Base-by-base conservation (phyloP, 2,113 vertebrate genomes). In the Hipposideros armiger region DNA sequence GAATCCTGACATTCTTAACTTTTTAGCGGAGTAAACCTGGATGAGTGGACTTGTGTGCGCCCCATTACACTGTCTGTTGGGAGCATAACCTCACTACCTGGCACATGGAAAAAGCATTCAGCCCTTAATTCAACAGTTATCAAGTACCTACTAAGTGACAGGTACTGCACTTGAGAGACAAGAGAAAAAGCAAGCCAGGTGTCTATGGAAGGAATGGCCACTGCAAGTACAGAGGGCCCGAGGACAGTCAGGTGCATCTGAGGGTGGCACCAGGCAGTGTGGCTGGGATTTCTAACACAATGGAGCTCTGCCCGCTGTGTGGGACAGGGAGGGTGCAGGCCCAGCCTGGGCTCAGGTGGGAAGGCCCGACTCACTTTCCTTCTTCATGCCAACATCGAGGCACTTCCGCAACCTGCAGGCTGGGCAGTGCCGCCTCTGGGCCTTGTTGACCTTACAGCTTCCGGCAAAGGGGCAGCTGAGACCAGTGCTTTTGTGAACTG, bases 331-430 rank as follows among this genome's bases (percentile, higher is more conserved):
- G 47, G 47, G 47, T 11, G 13, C 47, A 50, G 47, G 47, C 47
- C 47, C 47, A 13, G 47, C 13, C 47, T 50, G 11, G 47, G 13
- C 47, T 50, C 47, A 24, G 0, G 56, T 6, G 11, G 47, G 17
- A 26, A 42, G 1, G 40, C 54, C 54, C 60, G 45, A 97, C 98
- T 98, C 97, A 98, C 98, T 98, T 97, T 98, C 98, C 88, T 97
- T 98, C 90, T 96, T 93, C 98, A 98, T 98, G 90, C 98, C 98
- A 30, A 72, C 95, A 0, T 88, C 77, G 0, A 98, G 95, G 94
- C 98, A 98, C 94, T 98, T 98, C 96, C 94, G 97, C 42, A 98
- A 81, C 82, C 98, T 97, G 17, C 98, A 98, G 32, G 98, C 98
- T 40, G 98, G 98, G 96, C 98, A 99, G 60, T 98, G 98, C 42